Evolutionary conservation across 1,140 invertebrate genomes (phyloP).

Genomic region (Drosophila simulans): DNA sequence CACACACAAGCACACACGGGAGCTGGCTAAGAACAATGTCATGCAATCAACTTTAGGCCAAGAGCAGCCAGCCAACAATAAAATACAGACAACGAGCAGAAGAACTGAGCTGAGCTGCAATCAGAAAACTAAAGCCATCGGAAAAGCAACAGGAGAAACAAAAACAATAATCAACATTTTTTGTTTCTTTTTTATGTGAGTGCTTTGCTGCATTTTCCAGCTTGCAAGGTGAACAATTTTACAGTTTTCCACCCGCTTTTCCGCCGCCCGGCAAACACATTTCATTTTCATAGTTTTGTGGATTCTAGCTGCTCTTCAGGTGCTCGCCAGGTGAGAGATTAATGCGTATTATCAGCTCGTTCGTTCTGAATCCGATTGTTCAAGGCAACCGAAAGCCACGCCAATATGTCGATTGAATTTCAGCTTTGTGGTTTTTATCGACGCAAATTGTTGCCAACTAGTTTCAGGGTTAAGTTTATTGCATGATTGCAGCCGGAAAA

Average conservation of each 20-base stretch:
- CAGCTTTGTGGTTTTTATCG: constrained; percentile 36
- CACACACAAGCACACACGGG: constrained; percentile 9
- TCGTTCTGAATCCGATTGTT: constrained; percentile 29
- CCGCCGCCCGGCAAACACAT: background rate
- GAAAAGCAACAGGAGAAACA: constrained; percentile 40
- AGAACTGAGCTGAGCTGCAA: constrained; percentile 34
- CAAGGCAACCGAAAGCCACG: constrained; percentile 29
- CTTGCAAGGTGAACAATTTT: constrained; percentile 40
- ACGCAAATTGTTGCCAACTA: constrained; percentile 30
- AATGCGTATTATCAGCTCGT: constrained; percentile 39
- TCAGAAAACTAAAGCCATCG: constrained; percentile 35
- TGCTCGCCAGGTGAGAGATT: constrained; percentile 40
- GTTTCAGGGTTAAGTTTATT: constrained; percentile 31
- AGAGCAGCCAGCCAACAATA: constrained; percentile 66
- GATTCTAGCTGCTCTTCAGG: constrained; percentile 9
- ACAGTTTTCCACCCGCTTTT: constrained; percentile 22
- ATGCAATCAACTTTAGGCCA: constrained; percentile 77
- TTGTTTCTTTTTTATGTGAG: constrained; percentile 2
- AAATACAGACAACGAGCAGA: constrained; percentile 27
- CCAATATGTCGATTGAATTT: constrained; percentile 52
- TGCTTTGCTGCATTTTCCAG: constrained; percentile 10
- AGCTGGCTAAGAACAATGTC: constrained; percentile 72
- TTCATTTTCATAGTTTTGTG: constrained; percentile 31
- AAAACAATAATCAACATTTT: constrained; percentile 49
- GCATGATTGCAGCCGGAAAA: constrained; percentile 14